Conservation (phyloP, 2,113 vertebrate genomes). For the Indri indri region DNA sequence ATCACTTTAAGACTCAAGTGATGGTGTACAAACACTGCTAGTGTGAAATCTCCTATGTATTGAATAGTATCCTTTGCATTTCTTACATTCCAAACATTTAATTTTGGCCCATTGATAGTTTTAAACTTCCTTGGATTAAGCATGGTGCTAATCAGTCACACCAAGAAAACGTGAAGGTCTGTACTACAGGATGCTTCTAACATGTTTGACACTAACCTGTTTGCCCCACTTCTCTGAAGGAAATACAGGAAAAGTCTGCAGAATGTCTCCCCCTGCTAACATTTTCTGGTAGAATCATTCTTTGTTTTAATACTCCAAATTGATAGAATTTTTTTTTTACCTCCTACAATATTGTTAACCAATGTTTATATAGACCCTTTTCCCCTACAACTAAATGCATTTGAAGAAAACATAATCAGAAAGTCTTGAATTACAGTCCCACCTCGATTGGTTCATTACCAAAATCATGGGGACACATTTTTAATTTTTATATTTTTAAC, state of each 20-base stretch:
- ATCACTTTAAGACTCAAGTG: neutral
- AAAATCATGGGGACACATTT: neutral
- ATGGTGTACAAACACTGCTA: neutral
- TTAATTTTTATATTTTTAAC: neutral
- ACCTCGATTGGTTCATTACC: neutral
- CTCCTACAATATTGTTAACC: neutral
- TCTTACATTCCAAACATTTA: neutral
- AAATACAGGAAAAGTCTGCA: neutral
- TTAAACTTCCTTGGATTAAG: neutral
- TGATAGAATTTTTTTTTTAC: neutral
- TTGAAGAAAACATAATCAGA: neutral
- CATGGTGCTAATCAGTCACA: neutral
- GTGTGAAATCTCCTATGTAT: neutral
- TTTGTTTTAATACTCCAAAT: neutral
- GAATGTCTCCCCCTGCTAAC: neutral
- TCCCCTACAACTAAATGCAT: neutral
- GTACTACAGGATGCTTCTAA: neutral
- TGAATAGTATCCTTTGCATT: neutral
- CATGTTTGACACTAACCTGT: neutral
- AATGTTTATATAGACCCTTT: neutral
- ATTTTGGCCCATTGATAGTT: neutral
- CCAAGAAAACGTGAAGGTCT: neutral
- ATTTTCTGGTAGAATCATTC: neutral
- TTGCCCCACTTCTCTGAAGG: neutral
- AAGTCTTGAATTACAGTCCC: neutral